Evolutionary conservation across 2,797 vertebrate genomes (phyloP).

Genomic region (Pempheris klunzingeri): DNA sequence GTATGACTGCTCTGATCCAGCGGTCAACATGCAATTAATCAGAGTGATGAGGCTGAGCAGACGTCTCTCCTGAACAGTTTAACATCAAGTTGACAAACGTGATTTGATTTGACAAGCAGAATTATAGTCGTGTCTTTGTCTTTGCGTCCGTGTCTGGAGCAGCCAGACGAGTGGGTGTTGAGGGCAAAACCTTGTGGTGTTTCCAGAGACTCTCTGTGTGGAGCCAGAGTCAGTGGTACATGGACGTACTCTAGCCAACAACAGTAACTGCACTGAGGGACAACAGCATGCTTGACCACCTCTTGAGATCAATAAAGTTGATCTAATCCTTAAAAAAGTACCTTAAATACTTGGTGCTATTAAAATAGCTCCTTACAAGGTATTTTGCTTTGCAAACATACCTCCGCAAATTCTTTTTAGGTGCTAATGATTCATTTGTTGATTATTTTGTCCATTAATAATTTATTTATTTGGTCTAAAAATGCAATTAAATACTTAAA

Average conservation of each 20-base stretch:
- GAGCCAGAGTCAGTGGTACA: slow-evolving; percentile 41
- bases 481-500: too few relatives aligned
- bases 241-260: slow-evolving; percentile 15
- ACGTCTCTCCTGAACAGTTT: slow-evolving; percentile 39
- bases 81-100: slow-evolving; percentile 36
- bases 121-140: slow-evolving; percentile 59
- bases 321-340: not conserved
- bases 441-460: not conserved
- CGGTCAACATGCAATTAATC: slow-evolving; percentile 20
- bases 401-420: not conserved
- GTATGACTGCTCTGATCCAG: not conserved
- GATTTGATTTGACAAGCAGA: slow-evolving; percentile 49
- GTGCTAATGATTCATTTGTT: not conserved
- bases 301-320: not conserved
- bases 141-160: slow-evolving; percentile 41
- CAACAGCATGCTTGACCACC: slow-evolving; percentile 2
- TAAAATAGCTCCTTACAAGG: not conserved
- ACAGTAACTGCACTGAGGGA: slow-evolving; percentile 29
- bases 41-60: slow-evolving; percentile 26
- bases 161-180: slow-evolving; percentile 46
- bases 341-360: not conserved
- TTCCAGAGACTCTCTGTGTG: slow-evolving; percentile 38
- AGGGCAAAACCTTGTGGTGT: slow-evolving; percentile 35
- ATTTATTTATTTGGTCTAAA: not conserved
- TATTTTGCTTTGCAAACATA: not conserved